Evolutionary conservation across 2,888 invertebrate species (phyloP).

Genomic region (Idaea biselata): DNA sequence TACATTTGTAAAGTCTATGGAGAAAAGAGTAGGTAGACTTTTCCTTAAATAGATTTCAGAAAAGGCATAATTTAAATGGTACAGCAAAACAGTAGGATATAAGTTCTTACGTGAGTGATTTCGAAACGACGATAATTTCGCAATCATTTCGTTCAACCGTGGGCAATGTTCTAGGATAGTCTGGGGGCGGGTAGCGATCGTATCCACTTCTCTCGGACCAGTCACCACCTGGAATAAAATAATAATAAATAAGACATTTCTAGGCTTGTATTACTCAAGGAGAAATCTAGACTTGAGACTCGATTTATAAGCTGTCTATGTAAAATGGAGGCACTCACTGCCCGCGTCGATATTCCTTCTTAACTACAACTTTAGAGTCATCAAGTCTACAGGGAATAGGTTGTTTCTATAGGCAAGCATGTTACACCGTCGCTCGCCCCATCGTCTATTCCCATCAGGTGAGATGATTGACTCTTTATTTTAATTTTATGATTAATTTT

Average conservation of each 20-base stretch:
- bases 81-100: neutral
- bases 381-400: neutral
- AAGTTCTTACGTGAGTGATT: conserved; percentile 86
- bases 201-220: conserved; percentile 58
- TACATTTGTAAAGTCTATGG: too few relatives aligned
- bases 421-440: conserved; percentile 8
- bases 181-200: conserved; percentile 54
- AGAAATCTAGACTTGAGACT: too few relatives aligned
- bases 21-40: too few relatives aligned
- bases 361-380: neutral
- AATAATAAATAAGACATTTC: neutral
- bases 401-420: conserved; percentile 1
- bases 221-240: conserved; percentile 38
- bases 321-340: neutral
- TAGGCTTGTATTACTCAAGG: too few relatives aligned
- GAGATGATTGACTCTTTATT: neutral
- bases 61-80: too few relatives aligned
- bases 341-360: neutral
- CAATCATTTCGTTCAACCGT: conserved; percentile 89
- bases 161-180: conserved; percentile 63
- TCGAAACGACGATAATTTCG: conserved; percentile 93
- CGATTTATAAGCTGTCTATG: neutral
- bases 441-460: conserved; percentile 7
- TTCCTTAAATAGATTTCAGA: too few relatives aligned
- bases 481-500: too few relatives aligned